Percentiles rank a stretch among this genome's conserved stretches.
phyloP scores from a whole-genome alignment of 1,140 invertebrate genomes.

The Geopemphigus sp. region DNA sequence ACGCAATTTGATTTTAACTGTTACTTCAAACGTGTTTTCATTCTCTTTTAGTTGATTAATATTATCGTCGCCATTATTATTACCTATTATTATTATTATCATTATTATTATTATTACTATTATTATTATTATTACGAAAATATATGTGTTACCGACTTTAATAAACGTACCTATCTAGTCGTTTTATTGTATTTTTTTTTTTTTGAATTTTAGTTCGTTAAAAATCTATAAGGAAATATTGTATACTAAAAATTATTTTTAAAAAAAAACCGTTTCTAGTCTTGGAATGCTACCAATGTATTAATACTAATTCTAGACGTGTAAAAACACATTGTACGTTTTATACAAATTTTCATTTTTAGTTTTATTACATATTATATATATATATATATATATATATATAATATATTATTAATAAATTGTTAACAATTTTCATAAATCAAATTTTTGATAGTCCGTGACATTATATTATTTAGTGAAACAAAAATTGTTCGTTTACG shows the following conservation, averaged over 20 bases:
- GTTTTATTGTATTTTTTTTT: not conserved
- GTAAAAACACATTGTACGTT: conserved; percentile 28
- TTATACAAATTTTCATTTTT: conserved; percentile 34
- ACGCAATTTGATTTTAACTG: conserved; percentile 31
- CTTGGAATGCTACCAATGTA: conserved; percentile 34
- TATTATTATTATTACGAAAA: conserved; percentile 22
- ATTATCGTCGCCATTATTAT: not conserved
- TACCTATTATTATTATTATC: not conserved
- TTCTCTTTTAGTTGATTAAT: conserved; percentile 29
- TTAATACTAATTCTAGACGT: conserved; percentile 30
- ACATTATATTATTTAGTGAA: not conserved
- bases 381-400: conserved; percentile 6
- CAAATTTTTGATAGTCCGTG: conserved; percentile 3
- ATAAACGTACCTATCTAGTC: not conserved
- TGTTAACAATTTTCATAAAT: conserved; percentile 14
- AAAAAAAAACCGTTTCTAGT: conserved; percentile 33
- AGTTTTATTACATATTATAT: conserved; percentile 25
- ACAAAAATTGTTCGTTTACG: not conserved
- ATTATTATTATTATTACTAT: conserved; percentile 14
- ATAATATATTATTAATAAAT: conserved; percentile 1
- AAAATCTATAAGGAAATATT: conserved; percentile 7
- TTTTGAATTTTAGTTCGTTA: conserved; percentile 23
- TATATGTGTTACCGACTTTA: conserved; percentile 29
- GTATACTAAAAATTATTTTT: conserved; percentile 35
- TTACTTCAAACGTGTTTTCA: conserved; percentile 15